Evolutionary conservation across 2,888 invertebrate species (phyloP).

Genomic region (Yponomeuta evonymella): DNA sequence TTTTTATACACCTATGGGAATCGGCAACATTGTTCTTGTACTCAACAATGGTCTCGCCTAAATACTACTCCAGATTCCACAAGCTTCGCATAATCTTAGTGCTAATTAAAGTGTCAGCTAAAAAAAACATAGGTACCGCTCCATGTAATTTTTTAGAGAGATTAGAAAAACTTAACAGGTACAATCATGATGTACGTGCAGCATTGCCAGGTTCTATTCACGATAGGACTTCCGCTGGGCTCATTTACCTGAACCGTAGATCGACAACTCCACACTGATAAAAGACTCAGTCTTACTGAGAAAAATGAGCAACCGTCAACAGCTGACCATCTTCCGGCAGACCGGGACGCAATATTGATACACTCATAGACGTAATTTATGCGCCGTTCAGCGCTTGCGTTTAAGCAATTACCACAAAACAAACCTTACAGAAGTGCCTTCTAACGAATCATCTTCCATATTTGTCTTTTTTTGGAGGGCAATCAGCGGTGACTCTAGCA

Average conservation of each 20-base stretch:
- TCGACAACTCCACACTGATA: not conserved
- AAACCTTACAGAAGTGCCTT: not conserved
- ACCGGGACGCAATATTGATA: not conserved
- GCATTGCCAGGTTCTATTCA: no score
- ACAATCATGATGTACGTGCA: no score
- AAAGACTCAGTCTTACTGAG: not conserved
- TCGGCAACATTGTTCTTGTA: no score
- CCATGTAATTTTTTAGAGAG: no score
- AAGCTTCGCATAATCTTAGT: no score
- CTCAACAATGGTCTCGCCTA: no score
- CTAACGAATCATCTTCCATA: not conserved
- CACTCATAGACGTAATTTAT: constrained; percentile 6
- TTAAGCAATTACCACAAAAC: constrained; percentile 53
- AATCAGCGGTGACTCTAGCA: not conserved
- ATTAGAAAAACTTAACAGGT: no score
- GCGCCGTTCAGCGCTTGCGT: constrained; percentile 31
- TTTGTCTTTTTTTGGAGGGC: not conserved
- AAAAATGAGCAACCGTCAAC: not conserved
- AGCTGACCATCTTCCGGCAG: not conserved
- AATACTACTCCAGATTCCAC: no score
- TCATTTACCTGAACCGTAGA: not conserved
- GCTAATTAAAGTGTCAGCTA: no score
- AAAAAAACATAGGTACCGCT: no score
- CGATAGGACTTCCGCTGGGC: no score
- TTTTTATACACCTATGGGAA: no score